phyloP scores from a whole-genome alignment of 1,140 invertebrate species.

The Teleogryllus occipitalis region DNA sequence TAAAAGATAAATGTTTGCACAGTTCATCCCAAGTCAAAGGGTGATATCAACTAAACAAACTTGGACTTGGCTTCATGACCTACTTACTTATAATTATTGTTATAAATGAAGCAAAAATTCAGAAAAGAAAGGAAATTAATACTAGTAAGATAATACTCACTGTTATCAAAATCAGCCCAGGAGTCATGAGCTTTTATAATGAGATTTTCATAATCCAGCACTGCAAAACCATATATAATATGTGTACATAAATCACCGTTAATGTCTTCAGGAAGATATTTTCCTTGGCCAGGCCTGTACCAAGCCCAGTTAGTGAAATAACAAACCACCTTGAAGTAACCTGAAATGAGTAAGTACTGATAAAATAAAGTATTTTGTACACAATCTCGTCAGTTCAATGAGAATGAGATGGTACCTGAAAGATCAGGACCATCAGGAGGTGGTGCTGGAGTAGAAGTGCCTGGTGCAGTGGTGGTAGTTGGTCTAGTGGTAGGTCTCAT shows the following conservation, averaged over 20 bases:
- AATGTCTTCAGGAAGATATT: slow-evolving; percentile 76
- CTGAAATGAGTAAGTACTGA: slow-evolving; percentile 8
- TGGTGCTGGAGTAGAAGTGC: background rate
- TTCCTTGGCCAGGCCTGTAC: slow-evolving; percentile 73
- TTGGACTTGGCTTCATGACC: no score
- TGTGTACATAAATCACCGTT: slow-evolving; percentile 82
- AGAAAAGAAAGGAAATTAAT: background rate
- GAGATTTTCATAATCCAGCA: slow-evolving; percentile 67
- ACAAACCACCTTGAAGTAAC: slow-evolving; percentile 67
- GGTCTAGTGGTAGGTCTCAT: slow-evolving; percentile 27
- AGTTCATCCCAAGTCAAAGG: background rate
- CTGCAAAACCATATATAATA: slow-evolving; percentile 86
- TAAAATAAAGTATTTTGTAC: background rate
- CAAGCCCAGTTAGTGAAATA: slow-evolving; percentile 94
- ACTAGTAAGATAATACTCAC: slow-evolving; percentile 40
- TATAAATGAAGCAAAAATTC: background rate
- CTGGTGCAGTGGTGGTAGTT: slow-evolving; percentile 24
- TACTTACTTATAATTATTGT: background rate
- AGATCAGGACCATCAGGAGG: background rate
- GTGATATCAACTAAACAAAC: background rate
- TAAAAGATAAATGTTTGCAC: slow-evolving; percentile 10
- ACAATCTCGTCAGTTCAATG: background rate
- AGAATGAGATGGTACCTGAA: background rate
- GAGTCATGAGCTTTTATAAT: slow-evolving; percentile 76
- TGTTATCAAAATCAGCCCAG: slow-evolving; percentile 82